Base-by-base conservation (phyloP, 2,888 invertebrate genomes). In the Odontomyia ornata region DNA sequence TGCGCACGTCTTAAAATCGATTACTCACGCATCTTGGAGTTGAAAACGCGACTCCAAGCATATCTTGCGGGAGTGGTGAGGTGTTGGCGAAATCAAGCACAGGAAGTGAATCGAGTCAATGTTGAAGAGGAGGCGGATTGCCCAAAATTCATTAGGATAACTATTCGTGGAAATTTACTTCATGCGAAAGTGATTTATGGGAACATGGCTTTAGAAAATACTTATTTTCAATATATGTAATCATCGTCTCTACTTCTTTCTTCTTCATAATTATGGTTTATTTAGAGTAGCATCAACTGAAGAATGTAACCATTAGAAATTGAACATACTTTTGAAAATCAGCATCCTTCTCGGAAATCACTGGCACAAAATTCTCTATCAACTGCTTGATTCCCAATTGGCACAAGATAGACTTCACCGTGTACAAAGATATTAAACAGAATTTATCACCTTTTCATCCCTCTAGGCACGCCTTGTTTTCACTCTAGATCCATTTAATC, bases 401-500 rank as follows among this genome's bases (percentile, higher is more conserved):
- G 47, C n/a, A 69, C 47, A 46, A 69, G 46, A 21, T 25, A 11
- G 18, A 5, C 2, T 43, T 21, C n/a, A 3, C 36, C 9, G 36
- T 36, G 36, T 36, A 9, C 15, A 21, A 25, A 67, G 69, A 69
- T 30, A 27, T 65, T 43, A 9, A 47, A 69, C 47, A 18, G 46
- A 69, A 69, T 69, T 69, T 69, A 69, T 46, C 69, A 47, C 47
- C 69, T 25, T 47, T 25, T 47, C 30, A 18, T 69, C 69, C 69
- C 47, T 46, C 36, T 69, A 47, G 47, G 25, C 69, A 69, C 69
- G 69, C 69, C 69, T 69, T 69, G 69, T 69, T 69, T 47, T 69
- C 69, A 69, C 69, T 27, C 69, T 15, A 47, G 25, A 69, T 69
- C 69, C 47, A 69, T 69, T 69, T 69, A 69, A 69, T 69, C 69